phyloP scores from a whole-genome alignment of 1,140 invertebrate genomes.

The Dendrolimus punctatus region DNA sequence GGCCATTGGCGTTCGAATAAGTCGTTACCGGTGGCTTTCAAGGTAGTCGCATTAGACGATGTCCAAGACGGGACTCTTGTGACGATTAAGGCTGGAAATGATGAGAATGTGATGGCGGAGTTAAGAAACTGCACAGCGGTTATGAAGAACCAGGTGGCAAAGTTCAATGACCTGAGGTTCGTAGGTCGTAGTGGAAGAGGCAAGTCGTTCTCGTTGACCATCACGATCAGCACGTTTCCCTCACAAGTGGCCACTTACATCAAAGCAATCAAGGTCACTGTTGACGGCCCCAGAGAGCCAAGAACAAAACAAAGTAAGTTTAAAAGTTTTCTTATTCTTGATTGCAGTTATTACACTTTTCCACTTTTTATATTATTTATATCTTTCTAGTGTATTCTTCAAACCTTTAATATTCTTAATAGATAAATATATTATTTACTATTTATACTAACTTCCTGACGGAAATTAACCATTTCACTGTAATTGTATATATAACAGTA shows the following conservation, averaged over 20 bases:
- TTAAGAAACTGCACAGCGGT: constrained; percentile 92
- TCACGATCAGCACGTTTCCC: constrained; percentile 92
- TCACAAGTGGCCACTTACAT: constrained; percentile 95
- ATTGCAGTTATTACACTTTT: too few species aligned
- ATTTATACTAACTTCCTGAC: too few species aligned
- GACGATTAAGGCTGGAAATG: constrained; percentile 94
- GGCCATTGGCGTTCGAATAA: constrained; percentile 98
- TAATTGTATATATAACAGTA: too few species aligned
- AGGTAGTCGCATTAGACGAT: constrained; percentile 91
- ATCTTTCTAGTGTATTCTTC: too few species aligned
- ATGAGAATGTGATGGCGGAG: constrained; percentile 96
- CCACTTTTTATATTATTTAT: too few species aligned
- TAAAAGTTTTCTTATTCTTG: constrained; percentile 4
- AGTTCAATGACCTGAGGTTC: constrained; percentile 98
- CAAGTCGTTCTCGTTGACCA: constrained; percentile 96
- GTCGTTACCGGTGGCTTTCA: constrained; percentile 93
- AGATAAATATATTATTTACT: too few species aligned
- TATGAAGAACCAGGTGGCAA: constrained; percentile 97
- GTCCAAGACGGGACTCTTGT: constrained; percentile 95
- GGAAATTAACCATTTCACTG: too few species aligned
- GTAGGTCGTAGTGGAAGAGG: constrained; percentile 95
- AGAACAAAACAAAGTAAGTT: constrained; percentile 97
- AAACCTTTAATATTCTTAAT: too few species aligned
- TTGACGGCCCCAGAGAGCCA: constrained; percentile 97
- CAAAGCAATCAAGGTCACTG: constrained; percentile 99